These are phyloP conservation scores for Gorsachius magnificus DNA, from an alignment of 2,797 vertebrate species.

Conservation along the genomic window DNA sequence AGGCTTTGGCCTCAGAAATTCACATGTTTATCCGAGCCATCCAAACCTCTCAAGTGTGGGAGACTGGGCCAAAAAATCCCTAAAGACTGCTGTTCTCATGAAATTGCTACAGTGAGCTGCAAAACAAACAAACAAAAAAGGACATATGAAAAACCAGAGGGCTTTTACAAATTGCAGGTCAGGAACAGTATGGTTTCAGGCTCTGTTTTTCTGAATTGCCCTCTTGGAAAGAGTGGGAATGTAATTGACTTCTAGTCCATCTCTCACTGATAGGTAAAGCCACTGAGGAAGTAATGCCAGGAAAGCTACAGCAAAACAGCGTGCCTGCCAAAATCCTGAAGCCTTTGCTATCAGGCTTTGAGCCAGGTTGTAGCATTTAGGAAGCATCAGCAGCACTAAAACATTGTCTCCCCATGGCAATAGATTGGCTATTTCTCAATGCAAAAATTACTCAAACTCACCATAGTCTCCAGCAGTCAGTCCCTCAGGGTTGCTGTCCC, in stretches of 20 bases:
- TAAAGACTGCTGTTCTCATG: background rate
- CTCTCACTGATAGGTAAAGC: background rate
- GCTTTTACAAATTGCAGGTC: background rate
- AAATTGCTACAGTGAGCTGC: background rate
- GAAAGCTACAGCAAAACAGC: background rate
- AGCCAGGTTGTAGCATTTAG: background rate
- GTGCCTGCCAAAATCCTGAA: background rate
- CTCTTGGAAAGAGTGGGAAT: background rate
- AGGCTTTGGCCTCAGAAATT: background rate
- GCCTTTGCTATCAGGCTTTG: background rate
- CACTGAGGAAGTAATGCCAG: background rate
- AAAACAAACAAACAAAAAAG: background rate
- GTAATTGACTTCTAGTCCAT: background rate
- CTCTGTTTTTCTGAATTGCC: background rate
- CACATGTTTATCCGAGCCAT: background rate
- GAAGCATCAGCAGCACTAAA: background rate
- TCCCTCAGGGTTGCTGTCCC: background rate
- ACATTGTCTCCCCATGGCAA: background rate
- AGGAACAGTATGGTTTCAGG: background rate
- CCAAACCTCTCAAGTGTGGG: background rate
- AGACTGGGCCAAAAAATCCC: background rate
- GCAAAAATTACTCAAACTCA: background rate
- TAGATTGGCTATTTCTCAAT: background rate
- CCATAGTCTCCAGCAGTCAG: background rate
- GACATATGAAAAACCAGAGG: background rate